phyloP scores from a whole-genome alignment of 2,113 vertebrate species.

The Sorex fumeus region DNA sequence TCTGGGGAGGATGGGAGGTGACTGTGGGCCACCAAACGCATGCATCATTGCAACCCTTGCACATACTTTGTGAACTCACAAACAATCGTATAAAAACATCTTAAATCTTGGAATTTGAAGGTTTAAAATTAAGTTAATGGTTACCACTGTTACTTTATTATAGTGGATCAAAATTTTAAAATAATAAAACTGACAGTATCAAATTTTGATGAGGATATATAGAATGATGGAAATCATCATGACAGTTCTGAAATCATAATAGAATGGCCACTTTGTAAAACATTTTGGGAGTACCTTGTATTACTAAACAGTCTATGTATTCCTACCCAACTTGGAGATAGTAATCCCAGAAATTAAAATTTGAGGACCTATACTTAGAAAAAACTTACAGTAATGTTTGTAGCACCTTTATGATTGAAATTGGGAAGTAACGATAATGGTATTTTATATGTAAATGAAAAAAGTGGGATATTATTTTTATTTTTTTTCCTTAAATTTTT shows the following conservation, averaged over 20 bases:
- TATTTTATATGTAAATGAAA: background rate
- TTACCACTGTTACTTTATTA: too few relatives aligned
- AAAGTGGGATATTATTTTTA: background rate
- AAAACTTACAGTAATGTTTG: background rate
- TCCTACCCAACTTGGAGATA: background rate
- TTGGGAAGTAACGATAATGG: background rate
- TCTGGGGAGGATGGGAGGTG: too few relatives aligned
- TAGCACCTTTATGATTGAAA: background rate
- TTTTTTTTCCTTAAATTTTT: too few relatives aligned
- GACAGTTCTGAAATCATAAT: background rate
- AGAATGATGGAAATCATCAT: too few relatives aligned
- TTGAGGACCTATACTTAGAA: background rate
- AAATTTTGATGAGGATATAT: too few relatives aligned
- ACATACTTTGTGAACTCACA: too few relatives aligned
- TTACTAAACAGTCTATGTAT: background rate
- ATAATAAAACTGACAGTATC: too few relatives aligned
- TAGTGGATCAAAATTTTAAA: too few relatives aligned
- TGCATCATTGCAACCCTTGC: too few relatives aligned
- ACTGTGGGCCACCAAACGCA: too few relatives aligned
- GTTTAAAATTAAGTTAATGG: too few relatives aligned
- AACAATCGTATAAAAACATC: background rate
- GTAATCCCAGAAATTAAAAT: background rate
- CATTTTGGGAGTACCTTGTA: background rate
- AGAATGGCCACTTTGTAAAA: background rate
- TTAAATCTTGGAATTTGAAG: background rate